Percentiles rank a stretch among this genome's conserved stretches.
Evolutionary conservation across 2,888 invertebrate species (phyloP).

Genomic region (Tribolium freemani): DNA sequence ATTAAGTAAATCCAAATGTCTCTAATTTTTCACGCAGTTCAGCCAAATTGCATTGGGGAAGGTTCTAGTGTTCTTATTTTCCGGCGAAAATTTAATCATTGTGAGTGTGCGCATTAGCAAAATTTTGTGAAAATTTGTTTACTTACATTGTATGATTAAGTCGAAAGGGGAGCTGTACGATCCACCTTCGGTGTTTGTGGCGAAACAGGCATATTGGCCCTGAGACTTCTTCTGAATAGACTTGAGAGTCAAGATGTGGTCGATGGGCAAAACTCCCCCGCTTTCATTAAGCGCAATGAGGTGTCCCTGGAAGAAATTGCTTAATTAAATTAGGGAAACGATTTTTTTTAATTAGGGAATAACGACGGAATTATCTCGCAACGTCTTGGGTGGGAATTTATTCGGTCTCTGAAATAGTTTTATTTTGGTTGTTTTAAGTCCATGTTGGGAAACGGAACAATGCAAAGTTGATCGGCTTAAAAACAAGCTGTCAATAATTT

Average conservation of each 20-base stretch:
- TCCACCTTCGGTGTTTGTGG: slow-evolving; percentile 85
- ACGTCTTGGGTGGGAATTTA: not conserved
- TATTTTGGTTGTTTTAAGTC: not conserved
- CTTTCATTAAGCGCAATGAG: slow-evolving; percentile 77
- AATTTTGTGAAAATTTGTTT: slow-evolving; percentile 32
- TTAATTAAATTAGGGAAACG: slow-evolving; percentile 37
- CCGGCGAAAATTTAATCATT: slow-evolving; percentile 43
- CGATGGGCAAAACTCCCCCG: slow-evolving; percentile 76
- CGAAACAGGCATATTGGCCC: slow-evolving; percentile 86
- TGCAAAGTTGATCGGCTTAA: slow-evolving; percentile 16
- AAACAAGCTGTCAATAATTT: slow-evolving; percentile 28
- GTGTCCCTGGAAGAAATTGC: slow-evolving; percentile 71
- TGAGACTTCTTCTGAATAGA: slow-evolving; percentile 79
- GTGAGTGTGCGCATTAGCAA: slow-evolving; percentile 35
- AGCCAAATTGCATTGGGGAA: slow-evolving; percentile 42
- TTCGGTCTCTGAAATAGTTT: not conserved
- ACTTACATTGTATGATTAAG: slow-evolving; percentile 86
- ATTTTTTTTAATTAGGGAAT: slow-evolving; percentile 32
- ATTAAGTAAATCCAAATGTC: slow-evolving; percentile 45
- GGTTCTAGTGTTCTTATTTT: slow-evolving; percentile 29
- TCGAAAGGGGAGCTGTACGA: slow-evolving; percentile 82
- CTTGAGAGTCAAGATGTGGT: slow-evolving; percentile 77
- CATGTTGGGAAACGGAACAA: not conserved
- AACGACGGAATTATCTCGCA: slow-evolving; percentile 5
- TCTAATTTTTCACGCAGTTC: slow-evolving; percentile 40